Percentiles rank a stretch among this genome's conserved stretches.
Evolutionary conservation across 2,113 vertebrate species (phyloP).

Genomic region (Arenaria interpres): DNA sequence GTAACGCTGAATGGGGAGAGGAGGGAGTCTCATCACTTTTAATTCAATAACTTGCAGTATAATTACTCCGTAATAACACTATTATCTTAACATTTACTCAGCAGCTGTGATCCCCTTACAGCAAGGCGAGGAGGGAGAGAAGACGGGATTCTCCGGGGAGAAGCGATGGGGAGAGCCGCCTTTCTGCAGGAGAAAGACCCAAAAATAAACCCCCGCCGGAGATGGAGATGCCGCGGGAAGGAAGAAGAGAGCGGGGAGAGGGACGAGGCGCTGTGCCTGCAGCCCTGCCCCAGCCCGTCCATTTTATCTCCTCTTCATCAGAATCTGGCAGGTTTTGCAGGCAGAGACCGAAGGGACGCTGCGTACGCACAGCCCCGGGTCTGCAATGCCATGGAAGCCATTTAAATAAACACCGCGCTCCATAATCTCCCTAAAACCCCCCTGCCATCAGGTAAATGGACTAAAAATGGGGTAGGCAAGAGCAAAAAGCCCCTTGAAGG

Average conservation of each 20-base stretch:
- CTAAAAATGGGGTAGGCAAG: accelerated
- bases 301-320: background rate
- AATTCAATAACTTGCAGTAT: conserved; percentile 70
- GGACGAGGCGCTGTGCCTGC: accelerated
- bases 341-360: accelerated
- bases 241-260: background rate
- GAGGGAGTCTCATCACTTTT: conserved; percentile 38
- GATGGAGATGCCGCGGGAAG: background rate
- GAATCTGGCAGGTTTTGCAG: background rate
- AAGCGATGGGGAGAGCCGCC: background rate
- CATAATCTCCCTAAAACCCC: background rate
- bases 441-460: accelerated
- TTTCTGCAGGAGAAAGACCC: background rate
- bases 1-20: too few relatives aligned
- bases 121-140: background rate
- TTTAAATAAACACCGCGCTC: accelerated
- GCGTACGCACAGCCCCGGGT: accelerated
- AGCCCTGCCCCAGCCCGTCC: background rate
- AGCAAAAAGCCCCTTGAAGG: background rate
- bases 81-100: conserved; percentile 70
- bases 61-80: conserved; percentile 72
- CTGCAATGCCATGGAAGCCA: background rate
- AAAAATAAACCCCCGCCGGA: background rate
- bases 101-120: conserved; percentile 60
- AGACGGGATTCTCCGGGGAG: background rate